These are phyloP conservation scores for Nemapogon koenigi DNA, from an alignment of 2,888 invertebrate species.

Conservation along the genomic window DNA sequence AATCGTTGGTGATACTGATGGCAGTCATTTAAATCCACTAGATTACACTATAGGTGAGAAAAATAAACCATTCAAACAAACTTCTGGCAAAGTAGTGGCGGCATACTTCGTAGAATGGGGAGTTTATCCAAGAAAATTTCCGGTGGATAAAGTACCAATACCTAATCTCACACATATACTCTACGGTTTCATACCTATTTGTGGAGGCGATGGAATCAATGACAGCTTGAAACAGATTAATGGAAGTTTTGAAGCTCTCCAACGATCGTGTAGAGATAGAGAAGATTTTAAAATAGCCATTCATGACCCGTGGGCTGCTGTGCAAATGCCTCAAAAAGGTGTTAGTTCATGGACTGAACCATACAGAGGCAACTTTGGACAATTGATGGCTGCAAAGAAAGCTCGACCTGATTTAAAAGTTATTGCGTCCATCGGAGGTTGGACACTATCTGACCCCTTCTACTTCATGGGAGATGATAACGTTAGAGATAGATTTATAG, in stretches of 20 bases:
- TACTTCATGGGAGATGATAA: constrained; percentile 47
- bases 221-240: constrained; percentile 59
- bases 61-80: constrained; percentile 54
- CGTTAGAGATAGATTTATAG: constrained; percentile 47
- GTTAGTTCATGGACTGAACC: constrained; percentile 55
- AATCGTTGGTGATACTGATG: constrained; percentile 52
- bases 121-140: constrained; percentile 53
- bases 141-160: constrained; percentile 46
- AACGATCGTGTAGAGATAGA: constrained; percentile 52
- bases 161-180: constrained; percentile 52
- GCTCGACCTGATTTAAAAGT: constrained; percentile 51
- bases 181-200: constrained; percentile 56
- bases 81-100: constrained; percentile 52
- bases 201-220: constrained; percentile 56
- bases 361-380: constrained; percentile 57
- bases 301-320: constrained; percentile 55
- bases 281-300: constrained; percentile 58
- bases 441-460: constrained; percentile 57
- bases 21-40: constrained; percentile 50
- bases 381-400: constrained; percentile 54
- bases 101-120: constrained; percentile 59
- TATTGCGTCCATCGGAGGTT: constrained; percentile 52
- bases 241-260: constrained; percentile 57
- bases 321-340: constrained; percentile 55
- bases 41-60: constrained; percentile 44